Conservation (phyloP, 2,113 vertebrate genomes). For the Daubentonia madagascariensis region DNA sequence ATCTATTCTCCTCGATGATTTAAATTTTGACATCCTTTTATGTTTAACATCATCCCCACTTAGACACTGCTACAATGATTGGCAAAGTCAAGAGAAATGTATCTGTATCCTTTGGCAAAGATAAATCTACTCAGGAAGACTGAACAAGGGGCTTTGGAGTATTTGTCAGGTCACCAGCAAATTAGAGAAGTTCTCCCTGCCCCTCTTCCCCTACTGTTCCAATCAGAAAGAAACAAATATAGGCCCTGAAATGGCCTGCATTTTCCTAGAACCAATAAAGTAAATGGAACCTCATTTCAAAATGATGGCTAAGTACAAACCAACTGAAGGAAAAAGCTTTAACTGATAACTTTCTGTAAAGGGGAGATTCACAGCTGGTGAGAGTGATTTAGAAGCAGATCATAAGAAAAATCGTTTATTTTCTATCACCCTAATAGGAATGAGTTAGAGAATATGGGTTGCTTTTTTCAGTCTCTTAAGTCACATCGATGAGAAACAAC, state of each 20-base stretch:
- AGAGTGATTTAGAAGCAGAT: conserved; percentile 61
- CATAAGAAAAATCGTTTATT: conserved; percentile 39
- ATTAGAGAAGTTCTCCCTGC: not conserved
- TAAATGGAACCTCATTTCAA: conserved; percentile 11
- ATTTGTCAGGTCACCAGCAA: not conserved
- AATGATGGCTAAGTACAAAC: not conserved
- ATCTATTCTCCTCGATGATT: not conserved
- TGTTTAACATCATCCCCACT: not conserved
- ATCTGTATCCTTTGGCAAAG: not conserved
- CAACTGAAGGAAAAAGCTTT: not conserved
- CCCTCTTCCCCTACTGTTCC: rapidly evolving
- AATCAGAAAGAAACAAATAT: not conserved
- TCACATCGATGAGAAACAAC: conserved; percentile 41
- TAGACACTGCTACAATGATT: not conserved
- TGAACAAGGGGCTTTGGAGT: not conserved
- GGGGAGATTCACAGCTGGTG: not conserved
- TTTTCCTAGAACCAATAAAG: not conserved
- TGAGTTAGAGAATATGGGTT: not conserved
- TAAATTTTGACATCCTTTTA: not conserved
- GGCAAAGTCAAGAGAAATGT: not conserved
- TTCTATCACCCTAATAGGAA: not conserved
- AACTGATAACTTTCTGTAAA: conserved; percentile 18
- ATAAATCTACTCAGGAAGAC: not conserved
- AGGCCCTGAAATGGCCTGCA: not conserved
- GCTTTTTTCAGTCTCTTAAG: conserved; percentile 2